These are phyloP conservation scores for Palythoa grandiflora DNA, from an alignment of 92 coral and sea anemone species.

Conservation along the genomic window DNA sequence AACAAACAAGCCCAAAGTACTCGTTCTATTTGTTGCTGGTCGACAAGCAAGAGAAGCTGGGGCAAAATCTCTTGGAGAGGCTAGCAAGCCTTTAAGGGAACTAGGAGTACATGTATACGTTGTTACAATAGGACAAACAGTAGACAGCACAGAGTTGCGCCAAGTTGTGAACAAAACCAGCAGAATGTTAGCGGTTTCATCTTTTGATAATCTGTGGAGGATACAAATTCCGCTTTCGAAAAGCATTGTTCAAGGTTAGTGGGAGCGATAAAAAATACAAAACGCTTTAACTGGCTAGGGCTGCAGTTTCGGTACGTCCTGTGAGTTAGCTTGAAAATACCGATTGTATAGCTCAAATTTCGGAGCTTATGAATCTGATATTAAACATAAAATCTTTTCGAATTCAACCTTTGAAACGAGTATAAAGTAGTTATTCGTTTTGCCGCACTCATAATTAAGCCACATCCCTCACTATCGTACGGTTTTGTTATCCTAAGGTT, in stretches of 20 bases:
- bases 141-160: constrained; percentile 41
- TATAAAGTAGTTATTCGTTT: too few relatives aligned
- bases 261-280: too few relatives aligned
- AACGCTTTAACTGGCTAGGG: too few relatives aligned
- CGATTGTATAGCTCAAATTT: not conserved
- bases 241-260: constrained; percentile 24
- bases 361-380: too few relatives aligned
- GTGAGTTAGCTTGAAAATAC: not conserved
- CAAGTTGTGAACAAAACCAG: constrained; percentile 1
- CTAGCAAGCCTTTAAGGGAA: constrained; percentile 50
- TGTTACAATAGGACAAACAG: constrained; percentile 41
- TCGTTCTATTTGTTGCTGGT: constrained; percentile 72
- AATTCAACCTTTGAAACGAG: too few relatives aligned
- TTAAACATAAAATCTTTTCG: too few relatives aligned
- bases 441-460: too few relatives aligned
- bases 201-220: constrained; percentile 36
- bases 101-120: constrained; percentile 55
- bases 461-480: too few relatives aligned
- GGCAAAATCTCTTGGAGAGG: constrained; percentile 51
- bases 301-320: not conserved
- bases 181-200: not conserved
- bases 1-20: constrained; percentile 56
- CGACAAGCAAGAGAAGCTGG: constrained; percentile 51
- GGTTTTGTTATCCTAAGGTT: too few relatives aligned
- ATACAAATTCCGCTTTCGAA: constrained; percentile 17